phyloP scores from a whole-genome alignment of 37 sponge, comb jelly and placozoan species.

The Dysidea cf. avara region DNA sequence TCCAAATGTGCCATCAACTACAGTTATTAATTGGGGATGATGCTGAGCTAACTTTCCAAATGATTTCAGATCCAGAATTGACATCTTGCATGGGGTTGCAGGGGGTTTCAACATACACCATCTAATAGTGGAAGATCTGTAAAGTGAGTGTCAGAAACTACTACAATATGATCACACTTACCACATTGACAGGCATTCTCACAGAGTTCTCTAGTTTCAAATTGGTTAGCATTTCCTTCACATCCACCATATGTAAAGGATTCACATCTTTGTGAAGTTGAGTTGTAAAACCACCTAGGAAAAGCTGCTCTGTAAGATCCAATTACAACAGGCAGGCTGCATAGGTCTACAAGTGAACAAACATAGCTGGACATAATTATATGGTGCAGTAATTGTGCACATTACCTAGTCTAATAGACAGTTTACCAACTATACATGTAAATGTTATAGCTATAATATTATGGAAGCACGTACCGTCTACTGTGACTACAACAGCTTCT shows the following conservation, averaged over 20 bases:
- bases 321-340: no score
- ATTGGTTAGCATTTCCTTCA: constrained; percentile 5
- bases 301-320: neutral
- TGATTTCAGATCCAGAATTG: constrained; percentile 48
- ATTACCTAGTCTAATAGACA: no score
- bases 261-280: constrained; percentile 4
- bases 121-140: constrained; percentile 12
- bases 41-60: constrained; percentile 37
- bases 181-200: constrained; percentile 1
- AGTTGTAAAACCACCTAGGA: constrained; percentile 3
- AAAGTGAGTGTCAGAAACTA: no score
- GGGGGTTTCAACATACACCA: constrained; percentile 46
- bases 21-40: constrained; percentile 32
- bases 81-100: constrained; percentile 54
- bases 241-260: constrained; percentile 8
- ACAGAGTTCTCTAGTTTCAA: constrained; percentile 1
- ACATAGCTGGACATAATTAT: no score
- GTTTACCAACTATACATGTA: no score
- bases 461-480: no score
- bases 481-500: no score
- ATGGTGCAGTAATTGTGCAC: no score
- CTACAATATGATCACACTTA: neutral
- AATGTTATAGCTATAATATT: no score
- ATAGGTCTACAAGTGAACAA: no score
- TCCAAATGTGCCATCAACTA: constrained; percentile 76